phyloP scores from a whole-genome alignment of 1,140 invertebrate genomes.

The Nylanderia fulva region DNA sequence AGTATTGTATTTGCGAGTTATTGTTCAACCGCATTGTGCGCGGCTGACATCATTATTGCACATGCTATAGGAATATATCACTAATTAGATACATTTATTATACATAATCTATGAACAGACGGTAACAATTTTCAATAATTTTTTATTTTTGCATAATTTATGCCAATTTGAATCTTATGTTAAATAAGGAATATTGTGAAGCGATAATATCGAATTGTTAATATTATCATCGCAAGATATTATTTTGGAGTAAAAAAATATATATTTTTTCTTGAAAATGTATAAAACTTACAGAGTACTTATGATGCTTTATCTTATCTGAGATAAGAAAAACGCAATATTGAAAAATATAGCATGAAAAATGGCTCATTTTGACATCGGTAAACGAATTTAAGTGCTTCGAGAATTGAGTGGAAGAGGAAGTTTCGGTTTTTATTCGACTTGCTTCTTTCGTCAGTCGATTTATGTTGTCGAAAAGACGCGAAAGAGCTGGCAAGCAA shows the following conservation, averaged over 20 bases:
- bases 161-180: background rate
- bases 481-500: background rate
- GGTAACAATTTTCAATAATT: constrained; percentile 17
- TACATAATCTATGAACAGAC: constrained; percentile 37
- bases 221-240: too few species aligned
- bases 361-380: background rate
- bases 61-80: constrained; percentile 2
- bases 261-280: background rate
- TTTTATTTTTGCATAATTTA: constrained; percentile 7
- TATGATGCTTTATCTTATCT: background rate
- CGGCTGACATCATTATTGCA: constrained; percentile 21
- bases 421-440: background rate
- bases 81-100: constrained; percentile 38
- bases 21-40: constrained; percentile 18
- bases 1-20: constrained; percentile 37
- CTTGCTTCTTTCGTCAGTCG: constrained; percentile 12
- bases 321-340: background rate
- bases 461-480: constrained; percentile 15
- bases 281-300: background rate
- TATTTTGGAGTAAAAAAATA: background rate
- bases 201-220: background rate
- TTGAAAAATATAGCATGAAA: background rate
- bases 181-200: background rate
- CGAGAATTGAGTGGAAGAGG: background rate
- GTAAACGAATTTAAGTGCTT: constrained; percentile 7